phyloP scores from a whole-genome alignment of 2,888 invertebrate genomes.

The Sinelater perroti region DNA sequence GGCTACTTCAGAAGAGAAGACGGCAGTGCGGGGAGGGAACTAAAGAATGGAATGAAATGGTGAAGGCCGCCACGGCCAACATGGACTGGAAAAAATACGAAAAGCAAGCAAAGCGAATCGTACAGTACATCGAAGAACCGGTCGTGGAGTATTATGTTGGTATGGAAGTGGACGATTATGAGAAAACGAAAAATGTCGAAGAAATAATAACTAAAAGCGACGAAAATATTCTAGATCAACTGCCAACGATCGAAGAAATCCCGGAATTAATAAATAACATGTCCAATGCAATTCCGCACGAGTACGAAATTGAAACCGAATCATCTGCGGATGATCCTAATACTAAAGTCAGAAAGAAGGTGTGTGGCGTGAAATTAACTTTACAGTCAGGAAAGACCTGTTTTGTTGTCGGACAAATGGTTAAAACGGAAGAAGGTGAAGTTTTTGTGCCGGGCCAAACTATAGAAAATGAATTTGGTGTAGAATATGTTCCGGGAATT shows the following conservation, averaged over 20 bases:
- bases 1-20: slow-evolving; percentile 54
- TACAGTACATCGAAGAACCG: slow-evolving; percentile 57
- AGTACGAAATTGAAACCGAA: slow-evolving; percentile 60
- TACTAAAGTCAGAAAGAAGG: slow-evolving; percentile 40
- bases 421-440: slow-evolving; percentile 74
- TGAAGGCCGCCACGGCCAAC: slow-evolving; percentile 70
- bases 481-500: slow-evolving; percentile 77
- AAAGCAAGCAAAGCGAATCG: slow-evolving; percentile 65
- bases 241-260: slow-evolving; percentile 72
- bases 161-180: slow-evolving; percentile 67
- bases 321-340: slow-evolving; percentile 2
- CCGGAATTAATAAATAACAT: slow-evolving; percentile 71
- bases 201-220: slow-evolving; percentile 66
- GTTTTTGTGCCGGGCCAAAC: slow-evolving; percentile 81
- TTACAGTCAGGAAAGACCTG: slow-evolving; percentile 74
- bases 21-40: slow-evolving; percentile 57
- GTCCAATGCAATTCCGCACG: slow-evolving; percentile 66
- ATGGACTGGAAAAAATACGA: slow-evolving; percentile 74
- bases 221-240: slow-evolving; percentile 63
- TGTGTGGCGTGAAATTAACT: slow-evolving; percentile 57
- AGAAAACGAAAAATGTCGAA: slow-evolving; percentile 68
- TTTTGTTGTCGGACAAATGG: slow-evolving; percentile 76
- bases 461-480: slow-evolving; percentile 72
- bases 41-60: slow-evolving; percentile 68
- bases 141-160: slow-evolving; percentile 53